Evolutionary conservation across 2,113 vertebrate genomes (phyloP), one percentile per base, ranked within the genome.

Genomic region (Percina caprodes): DNA sequence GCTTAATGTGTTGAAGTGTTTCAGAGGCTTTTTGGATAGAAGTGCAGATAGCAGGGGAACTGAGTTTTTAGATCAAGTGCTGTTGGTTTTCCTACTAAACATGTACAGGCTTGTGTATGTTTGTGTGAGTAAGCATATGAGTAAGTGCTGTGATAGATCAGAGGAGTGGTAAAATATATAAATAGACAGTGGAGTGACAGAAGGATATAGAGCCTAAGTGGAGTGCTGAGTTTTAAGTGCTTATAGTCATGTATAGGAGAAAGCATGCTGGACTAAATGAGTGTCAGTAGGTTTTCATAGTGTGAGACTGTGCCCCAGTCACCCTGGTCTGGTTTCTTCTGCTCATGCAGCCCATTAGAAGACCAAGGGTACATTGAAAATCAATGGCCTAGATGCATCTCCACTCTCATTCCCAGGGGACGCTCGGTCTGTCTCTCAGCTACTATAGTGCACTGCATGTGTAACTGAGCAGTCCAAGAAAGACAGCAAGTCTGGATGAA

Each of bases 321-420:
- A 68, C 13, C 68, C 24, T 46, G 62, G 51, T 76, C 74, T 46
- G 67, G 76, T 63, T 35, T 84, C 77, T 2, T 60, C 74, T 35
- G 69, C 84, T 82, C 85, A 51, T 76, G 26, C 76, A 66, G 80
- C 62, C 88, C 80, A 90, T 91, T 88, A 90, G 78, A 76, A 80
- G 75, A 78, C 61, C 74, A 45, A 79, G 39, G 69, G 66, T 72
- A 82, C 86, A 86, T 84, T 91, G 88, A 83, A 92, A 94, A 91
- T 92, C 91, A 87, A 90, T 93, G 88, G 76, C 66, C 80, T 88
- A 61, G 75, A 85, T 82, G 90, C 21, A 1, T 81, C 79, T 88
- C 79, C 49, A 14, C 55, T 88, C 83, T 67, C 24, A 0, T 1
- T 73, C 86, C 80, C 84, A 5, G 33, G 71, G 62, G 86, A 70